Conservation (phyloP, 2,888 invertebrate species). For the Torymus texanus region DNA sequence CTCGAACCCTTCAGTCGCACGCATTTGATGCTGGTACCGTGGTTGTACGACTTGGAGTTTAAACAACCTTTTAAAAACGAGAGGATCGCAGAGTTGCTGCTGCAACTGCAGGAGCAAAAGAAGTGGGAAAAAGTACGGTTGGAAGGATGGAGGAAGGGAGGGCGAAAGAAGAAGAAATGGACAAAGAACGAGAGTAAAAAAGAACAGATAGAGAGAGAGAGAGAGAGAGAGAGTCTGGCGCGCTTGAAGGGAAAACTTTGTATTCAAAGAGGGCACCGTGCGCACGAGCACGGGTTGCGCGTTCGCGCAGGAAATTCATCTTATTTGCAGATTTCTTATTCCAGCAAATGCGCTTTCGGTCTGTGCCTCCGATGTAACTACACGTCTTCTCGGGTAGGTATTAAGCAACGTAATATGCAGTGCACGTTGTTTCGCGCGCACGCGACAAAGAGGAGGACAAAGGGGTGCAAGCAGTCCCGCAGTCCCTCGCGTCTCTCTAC, state of each 20-base stretch:
- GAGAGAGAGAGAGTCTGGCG: not conserved
- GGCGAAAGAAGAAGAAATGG: conserved; percentile 26
- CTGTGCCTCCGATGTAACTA: conserved; percentile 6
- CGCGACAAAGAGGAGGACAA: conserved; percentile 15
- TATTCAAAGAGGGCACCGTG: conserved; percentile 59
- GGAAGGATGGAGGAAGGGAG: no score
- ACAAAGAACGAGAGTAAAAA: conserved; percentile 10
- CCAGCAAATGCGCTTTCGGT: conserved; percentile 30
- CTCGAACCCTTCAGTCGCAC: not conserved
- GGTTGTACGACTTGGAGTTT: conserved; percentile 4
- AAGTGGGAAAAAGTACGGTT: no score
- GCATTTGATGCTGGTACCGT: no score
- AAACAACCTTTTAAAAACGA: conserved; percentile 38
- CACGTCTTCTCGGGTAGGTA: not conserved
- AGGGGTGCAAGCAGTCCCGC: not conserved
- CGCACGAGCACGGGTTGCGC: conserved; percentile 18
- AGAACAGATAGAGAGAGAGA: not conserved
- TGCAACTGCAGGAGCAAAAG: no score
- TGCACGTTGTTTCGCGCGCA: conserved; percentile 34
- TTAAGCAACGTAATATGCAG: conserved; percentile 40
- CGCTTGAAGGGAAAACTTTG: conserved; percentile 58
- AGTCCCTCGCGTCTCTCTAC: conserved; percentile 4
- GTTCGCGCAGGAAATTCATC: conserved; percentile 37
- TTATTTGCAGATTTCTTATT: conserved; percentile 41
- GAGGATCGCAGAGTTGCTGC: conserved; percentile 20